phyloP scores from a whole-genome alignment of 2,113 vertebrate species.

The Chaetura pelagica region DNA sequence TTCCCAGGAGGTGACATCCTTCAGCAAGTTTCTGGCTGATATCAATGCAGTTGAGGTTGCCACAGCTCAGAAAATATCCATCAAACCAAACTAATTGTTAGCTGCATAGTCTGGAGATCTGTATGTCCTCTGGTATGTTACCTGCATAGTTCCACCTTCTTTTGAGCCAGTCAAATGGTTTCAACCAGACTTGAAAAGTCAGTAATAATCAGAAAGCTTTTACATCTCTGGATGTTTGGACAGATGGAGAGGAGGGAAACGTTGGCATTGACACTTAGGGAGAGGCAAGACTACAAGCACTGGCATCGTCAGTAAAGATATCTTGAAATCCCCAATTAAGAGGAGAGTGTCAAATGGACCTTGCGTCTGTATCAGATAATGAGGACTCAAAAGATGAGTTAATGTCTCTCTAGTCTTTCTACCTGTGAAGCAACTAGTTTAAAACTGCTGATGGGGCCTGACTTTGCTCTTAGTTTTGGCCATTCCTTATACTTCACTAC shows the following conservation, averaged over 20 bases:
- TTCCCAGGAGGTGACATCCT: background rate
- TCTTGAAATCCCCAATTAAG: background rate
- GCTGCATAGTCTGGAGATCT: background rate
- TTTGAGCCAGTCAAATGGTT: background rate
- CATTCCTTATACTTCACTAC: background rate
- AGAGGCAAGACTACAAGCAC: background rate
- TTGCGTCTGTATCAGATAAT: background rate
- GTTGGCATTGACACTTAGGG: background rate
- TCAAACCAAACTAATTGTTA: background rate
- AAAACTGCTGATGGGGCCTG: background rate
- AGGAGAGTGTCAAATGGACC: background rate
- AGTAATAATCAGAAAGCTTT: background rate
- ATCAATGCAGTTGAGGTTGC: background rate
- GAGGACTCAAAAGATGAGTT: background rate
- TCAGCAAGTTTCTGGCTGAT: background rate
- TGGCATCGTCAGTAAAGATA: background rate
- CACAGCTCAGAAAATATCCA: background rate
- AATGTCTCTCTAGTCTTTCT: background rate
- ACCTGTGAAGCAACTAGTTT: background rate
- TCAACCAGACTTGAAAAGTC: background rate
- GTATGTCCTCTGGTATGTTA: accelerated
- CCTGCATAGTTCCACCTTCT: background rate
- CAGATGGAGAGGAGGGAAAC: background rate
- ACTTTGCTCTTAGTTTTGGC: background rate
- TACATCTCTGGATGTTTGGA: background rate